Percentiles rank a stretch among this genome's conserved stretches.
These are phyloP conservation scores for Tachypleus tridentatus DNA, from an alignment of 1,140 invertebrate species.

Conservation along the genomic window DNA sequence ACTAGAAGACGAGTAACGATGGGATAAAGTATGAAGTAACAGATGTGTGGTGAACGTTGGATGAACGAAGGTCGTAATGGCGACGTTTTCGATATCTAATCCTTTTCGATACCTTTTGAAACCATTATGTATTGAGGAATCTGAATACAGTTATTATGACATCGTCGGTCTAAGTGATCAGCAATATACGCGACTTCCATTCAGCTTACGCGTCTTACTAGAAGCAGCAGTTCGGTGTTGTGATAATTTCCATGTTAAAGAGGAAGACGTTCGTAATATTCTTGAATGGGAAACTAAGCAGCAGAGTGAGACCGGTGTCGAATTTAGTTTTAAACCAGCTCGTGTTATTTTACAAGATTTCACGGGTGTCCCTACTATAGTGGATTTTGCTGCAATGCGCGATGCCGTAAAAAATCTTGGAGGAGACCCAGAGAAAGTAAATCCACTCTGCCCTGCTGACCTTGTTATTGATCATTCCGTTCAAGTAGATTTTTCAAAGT, in stretches of 20 bases:
- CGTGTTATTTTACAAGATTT: slow-evolving; percentile 21
- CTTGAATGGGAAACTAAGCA: slow-evolving; percentile 79
- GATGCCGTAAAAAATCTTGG: slow-evolving; percentile 40
- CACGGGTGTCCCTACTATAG: slow-evolving; percentile 43
- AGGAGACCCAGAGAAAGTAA: slow-evolving; percentile 41
- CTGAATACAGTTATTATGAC: slow-evolving; percentile 62
- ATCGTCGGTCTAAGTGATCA: slow-evolving; percentile 46
- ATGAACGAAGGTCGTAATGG: too few species aligned
- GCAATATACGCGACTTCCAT: slow-evolving; percentile 71
- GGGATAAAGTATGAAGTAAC: too few species aligned
- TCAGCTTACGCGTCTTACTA: slow-evolving; percentile 79
- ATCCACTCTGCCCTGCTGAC: slow-evolving; percentile 43
- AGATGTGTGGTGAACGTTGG: too few species aligned
- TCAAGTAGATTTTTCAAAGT: slow-evolving; percentile 40
- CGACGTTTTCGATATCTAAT: slow-evolving; percentile 35
- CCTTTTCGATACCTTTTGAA: slow-evolving; percentile 56
- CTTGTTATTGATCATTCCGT: slow-evolving; percentile 45
- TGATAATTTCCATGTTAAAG: slow-evolving; percentile 77
- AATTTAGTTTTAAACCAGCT: slow-evolving; percentile 49
- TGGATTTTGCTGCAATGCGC: slow-evolving; percentile 45
- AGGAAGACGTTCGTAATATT: slow-evolving; percentile 78
- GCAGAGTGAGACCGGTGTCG: slow-evolving; percentile 48
- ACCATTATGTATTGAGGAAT: slow-evolving; percentile 47
- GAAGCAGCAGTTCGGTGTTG: slow-evolving; percentile 94
- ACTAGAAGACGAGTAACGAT: too few species aligned